Base-by-base conservation (phyloP, 37 sponge, comb jelly and placozoan species). In the Crambe crambe region DNA sequence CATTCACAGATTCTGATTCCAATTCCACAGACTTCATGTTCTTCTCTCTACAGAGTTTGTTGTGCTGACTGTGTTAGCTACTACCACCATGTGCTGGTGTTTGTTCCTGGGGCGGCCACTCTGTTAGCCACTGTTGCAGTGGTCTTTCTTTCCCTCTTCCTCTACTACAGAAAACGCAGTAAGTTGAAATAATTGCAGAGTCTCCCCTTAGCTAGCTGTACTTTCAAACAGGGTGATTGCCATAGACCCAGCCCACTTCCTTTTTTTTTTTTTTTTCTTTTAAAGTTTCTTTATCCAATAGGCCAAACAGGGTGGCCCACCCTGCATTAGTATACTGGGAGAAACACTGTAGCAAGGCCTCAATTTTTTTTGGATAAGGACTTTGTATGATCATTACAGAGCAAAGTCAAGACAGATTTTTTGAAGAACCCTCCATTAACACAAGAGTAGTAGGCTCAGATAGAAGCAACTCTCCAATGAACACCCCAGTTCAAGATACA, bases 71-170 rank as follows among this genome's bases (percentile, higher is more conserved):
- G 93, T 80, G 56, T 10, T 27, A 35, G 47, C 2, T 96, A 76
- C 87, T 96, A 96, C 43, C 85, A 90, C 4, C 17, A 77, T 6
- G 91, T 92, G 37, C 4, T 96, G 59, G 79, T 78, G 56, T 92
- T 78, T 58, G 93, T 89, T 26, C 94, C 96, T 56, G 94, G 88
- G 31, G 91, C 85, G 32, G 88, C 96, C 0, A 60, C 85, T 3
- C 31, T 85, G 36, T 0, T 83, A 2, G 96, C 96, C 10, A 73
- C 60, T 31, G 60, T 92, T n/a, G 81, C 71, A 25, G 0, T 91
- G 21, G 67, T 81, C 2, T 34, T 36, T 1, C 56, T 79, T 17
- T 20, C 72, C 8, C 40, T 86, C 12, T 64, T 66, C 68, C 34
- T 32, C 68, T 36, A 67, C 37, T 3, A 2, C 36, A 67, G n/a